These are phyloP conservation scores for Myotis brandtii DNA, from an alignment of 2,113 vertebrate species.

Conservation along the genomic window DNA sequence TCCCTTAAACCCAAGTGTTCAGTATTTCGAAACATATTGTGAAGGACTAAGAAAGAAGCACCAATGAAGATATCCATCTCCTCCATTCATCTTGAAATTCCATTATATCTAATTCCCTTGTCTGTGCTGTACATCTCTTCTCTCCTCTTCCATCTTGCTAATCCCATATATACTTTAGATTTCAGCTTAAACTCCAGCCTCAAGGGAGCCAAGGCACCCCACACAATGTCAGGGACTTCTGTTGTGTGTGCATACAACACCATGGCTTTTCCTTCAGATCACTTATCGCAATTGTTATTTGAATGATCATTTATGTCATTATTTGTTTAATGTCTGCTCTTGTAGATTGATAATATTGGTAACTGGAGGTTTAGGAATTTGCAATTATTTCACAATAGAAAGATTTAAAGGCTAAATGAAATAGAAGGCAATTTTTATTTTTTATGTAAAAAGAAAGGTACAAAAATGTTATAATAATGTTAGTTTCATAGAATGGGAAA, in stretches of 20 bases:
- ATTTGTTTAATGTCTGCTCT: neutral
- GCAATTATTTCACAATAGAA: conserved; percentile 30
- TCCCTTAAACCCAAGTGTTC: neutral
- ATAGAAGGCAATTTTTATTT: neutral
- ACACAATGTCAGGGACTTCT: neutral
- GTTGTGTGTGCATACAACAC: neutral
- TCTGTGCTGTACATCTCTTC: neutral
- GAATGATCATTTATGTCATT: neutral
- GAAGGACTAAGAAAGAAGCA: neutral
- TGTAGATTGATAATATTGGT: neutral
- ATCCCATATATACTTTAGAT: neutral
- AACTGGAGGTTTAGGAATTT: conserved; percentile 36
- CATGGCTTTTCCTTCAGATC: neutral
- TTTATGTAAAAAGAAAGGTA: neutral
- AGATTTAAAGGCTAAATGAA: conserved; percentile 6
- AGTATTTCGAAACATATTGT: neutral
- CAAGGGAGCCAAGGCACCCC: neutral
- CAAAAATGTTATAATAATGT: conserved; percentile 28
- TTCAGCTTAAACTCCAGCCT: neutral
- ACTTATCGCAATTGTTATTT: neutral
- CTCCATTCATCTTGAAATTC: neutral
- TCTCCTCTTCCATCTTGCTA: neutral
- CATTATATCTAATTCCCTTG: neutral
- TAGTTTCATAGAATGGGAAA: conserved; percentile 24
- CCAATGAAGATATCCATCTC: neutral